Conservation (phyloP, 1,140 invertebrate genomes). For the Meloidogyne floridensis region DNA sequence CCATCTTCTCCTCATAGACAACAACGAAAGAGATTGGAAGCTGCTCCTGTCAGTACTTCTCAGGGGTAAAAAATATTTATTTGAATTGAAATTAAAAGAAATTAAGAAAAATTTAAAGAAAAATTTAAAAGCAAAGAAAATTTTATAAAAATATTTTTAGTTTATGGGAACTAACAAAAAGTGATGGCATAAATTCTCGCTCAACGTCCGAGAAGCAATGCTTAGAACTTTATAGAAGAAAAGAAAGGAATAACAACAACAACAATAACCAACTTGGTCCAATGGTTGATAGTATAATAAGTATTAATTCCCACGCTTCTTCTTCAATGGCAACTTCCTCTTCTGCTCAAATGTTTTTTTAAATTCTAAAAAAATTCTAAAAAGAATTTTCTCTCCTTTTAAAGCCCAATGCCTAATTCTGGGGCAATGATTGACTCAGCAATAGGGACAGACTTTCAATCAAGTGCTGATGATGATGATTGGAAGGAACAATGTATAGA, state of each 20-base stretch:
- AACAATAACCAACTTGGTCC: background rate
- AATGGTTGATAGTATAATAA: conserved; percentile 9
- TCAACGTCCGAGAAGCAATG: background rate
- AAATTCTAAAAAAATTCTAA: background rate
- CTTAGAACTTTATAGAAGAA: background rate
- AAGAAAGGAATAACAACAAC: background rate
- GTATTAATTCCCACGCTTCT: background rate
- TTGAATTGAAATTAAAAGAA: too few species aligned
- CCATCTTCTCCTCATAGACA: background rate
- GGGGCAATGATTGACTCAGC: conserved; percentile 29
- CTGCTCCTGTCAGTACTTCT: background rate
- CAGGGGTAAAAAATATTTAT: background rate
- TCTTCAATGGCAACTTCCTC: background rate
- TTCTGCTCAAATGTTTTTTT: background rate
- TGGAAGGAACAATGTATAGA: background rate
- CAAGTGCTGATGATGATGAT: conserved; percentile 8
- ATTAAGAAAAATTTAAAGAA: too few species aligned
- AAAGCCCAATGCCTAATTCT: conserved; percentile 9
- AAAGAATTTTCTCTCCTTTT: background rate
- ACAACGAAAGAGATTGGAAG: background rate
- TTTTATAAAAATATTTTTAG: background rate
- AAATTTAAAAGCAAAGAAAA: too few species aligned
- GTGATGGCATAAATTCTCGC: background rate
- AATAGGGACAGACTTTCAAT: conserved; percentile 19
- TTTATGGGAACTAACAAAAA: background rate